Percentiles rank a stretch among this genome's conserved stretches.
Conservation (phyloP, 2,113 vertebrate species). For the Leptobrachium leishanense region DNA sequence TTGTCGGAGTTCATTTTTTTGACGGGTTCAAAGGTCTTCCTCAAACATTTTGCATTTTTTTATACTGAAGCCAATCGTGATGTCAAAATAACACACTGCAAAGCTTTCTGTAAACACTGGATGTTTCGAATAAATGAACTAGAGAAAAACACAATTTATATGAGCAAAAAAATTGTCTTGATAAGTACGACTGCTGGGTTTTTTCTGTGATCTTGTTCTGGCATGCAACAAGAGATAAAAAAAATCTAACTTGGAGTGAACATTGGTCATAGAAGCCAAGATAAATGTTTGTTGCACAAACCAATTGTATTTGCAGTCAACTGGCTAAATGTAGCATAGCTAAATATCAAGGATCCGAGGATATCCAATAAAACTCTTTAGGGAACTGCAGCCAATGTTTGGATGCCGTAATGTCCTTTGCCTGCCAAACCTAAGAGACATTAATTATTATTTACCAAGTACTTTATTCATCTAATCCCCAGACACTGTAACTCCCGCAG, state of each 20-base stretch:
- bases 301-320: slow-evolving; percentile 35
- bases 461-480: slow-evolving; percentile 21
- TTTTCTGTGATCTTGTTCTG: slow-evolving; percentile 5
- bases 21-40: too few species aligned
- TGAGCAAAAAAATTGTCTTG: slow-evolving; percentile 25
- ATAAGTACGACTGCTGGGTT: background rate
- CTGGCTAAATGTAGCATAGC: slow-evolving; percentile 36
- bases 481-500: slow-evolving; percentile 11
- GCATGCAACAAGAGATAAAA: slow-evolving; percentile 6
- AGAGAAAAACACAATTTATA: background rate
- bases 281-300: slow-evolving; percentile 42
- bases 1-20: too few species aligned
- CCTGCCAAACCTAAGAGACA: slow-evolving; percentile 42
- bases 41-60: background rate
- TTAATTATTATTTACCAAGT: slow-evolving; percentile 23
- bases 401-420: slow-evolving; percentile 33
- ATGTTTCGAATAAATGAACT: slow-evolving; percentile 18
- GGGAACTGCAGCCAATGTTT: slow-evolving; percentile 23
- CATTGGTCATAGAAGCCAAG: slow-evolving; percentile 20
- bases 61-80: slow-evolving; percentile 13
- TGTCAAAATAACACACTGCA: slow-evolving; percentile 17
- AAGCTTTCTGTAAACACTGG: background rate
- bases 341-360: slow-evolving; percentile 32
- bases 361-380: slow-evolving; percentile 36
- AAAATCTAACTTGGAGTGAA: slow-evolving; percentile 21